These are phyloP conservation scores for Ceyx erithaca DNA, from an alignment of 2,797 vertebrate species.

Conservation along the genomic window DNA sequence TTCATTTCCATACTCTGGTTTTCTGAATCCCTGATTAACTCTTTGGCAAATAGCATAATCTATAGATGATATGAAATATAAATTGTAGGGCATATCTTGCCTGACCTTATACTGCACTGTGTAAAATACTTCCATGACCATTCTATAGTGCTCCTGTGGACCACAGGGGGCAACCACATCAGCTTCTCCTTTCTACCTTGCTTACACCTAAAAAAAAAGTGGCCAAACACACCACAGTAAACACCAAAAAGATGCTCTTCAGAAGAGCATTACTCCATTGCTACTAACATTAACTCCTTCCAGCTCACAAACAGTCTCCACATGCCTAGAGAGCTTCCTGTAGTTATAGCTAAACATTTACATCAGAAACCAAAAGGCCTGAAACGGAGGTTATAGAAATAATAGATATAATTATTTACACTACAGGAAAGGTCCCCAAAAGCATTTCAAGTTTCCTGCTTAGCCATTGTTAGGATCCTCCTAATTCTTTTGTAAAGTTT, in stretches of 20 bases:
- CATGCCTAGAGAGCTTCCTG: rapidly evolving
- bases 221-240: not conserved
- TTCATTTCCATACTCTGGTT: constrained; percentile 74
- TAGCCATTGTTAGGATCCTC: not conserved
- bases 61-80: constrained; percentile 64
- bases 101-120: constrained; percentile 35
- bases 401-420: not conserved
- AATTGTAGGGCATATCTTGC: constrained; percentile 59
- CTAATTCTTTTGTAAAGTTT: not conserved
- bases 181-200: not conserved
- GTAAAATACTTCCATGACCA: constrained; percentile 32
- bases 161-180: not conserved
- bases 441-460: not conserved
- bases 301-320: not conserved
- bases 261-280: not conserved
- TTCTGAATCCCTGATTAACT: constrained; percentile 74
- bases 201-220: not conserved
- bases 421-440: not conserved
- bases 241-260: not conserved
- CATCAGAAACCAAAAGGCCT: not conserved
- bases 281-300: not conserved
- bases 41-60: constrained; percentile 68
- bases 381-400: not conserved
- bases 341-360: not conserved
- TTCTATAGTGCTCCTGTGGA: not conserved